Evolutionary conservation across 2,888 invertebrate species (phyloP).

Genomic region (Drosophila pullipes): DNA sequence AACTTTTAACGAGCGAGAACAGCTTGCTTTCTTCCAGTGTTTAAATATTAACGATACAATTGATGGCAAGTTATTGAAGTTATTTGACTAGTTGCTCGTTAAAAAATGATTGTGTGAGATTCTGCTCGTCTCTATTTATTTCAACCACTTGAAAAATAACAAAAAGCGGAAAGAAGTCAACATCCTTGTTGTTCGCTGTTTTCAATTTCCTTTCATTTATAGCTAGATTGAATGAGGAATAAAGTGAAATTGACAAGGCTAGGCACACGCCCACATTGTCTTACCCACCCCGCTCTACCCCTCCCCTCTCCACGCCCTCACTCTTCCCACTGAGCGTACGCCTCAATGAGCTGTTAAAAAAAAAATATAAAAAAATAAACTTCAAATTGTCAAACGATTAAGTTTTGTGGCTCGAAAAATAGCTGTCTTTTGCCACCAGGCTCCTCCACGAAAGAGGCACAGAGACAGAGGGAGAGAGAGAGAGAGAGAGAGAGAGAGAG

Average conservation of each 20-base stretch:
- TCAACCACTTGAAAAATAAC: neutral
- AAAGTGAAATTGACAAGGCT: neutral
- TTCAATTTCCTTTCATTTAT: neutral
- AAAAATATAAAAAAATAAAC: slow-evolving; percentile 14
- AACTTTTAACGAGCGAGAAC: neutral
- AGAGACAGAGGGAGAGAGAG: neutral
- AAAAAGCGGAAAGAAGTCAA: neutral
- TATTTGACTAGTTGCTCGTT: neutral
- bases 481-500: neutral
- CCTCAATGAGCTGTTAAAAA: slow-evolving; percentile 20
- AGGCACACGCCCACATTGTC: neutral
- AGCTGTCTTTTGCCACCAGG: slow-evolving; percentile 3
- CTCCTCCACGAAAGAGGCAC: neutral
- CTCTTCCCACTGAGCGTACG: slow-evolving; percentile 2
- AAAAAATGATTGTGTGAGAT: neutral
- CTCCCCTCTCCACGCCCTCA: neutral
- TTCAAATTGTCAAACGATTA: slow-evolving; percentile 54
- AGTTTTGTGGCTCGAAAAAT: slow-evolving; percentile 53
- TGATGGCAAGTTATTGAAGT: neutral
- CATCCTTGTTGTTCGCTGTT: neutral
- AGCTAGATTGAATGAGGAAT: neutral
- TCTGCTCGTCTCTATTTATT: neutral
- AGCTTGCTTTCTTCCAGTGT: neutral
- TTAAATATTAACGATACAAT: neutral
- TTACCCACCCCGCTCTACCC: neutral